These are phyloP conservation scores for Homarus gammarus DNA, from an alignment of 2,888 invertebrate species.

Conservation along the genomic window DNA sequence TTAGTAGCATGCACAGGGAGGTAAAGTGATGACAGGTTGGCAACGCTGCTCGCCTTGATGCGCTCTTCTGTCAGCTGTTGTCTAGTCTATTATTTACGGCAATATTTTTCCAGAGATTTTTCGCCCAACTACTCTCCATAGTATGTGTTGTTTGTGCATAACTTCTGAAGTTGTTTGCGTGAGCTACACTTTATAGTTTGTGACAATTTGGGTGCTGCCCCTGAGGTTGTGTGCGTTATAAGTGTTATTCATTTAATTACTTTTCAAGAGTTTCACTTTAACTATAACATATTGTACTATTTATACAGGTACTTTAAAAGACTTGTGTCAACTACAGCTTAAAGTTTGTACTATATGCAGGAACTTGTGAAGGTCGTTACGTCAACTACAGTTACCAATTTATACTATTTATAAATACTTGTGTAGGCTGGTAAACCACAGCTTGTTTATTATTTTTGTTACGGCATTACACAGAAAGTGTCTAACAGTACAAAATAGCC, in stretches of 20 bases:
- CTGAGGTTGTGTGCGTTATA: too few relatives aligned
- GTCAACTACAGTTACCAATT: neutral
- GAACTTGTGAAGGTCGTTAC: neutral
- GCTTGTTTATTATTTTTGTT: neutral
- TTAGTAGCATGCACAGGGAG: slow-evolving; percentile 22
- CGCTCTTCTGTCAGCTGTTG: neutral
- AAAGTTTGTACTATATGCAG: neutral
- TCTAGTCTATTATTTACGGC: too few relatives aligned
- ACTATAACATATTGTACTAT: neutral
- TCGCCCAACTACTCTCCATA: too few relatives aligned
- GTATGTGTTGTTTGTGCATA: too few relatives aligned
- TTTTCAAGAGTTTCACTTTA: too few relatives aligned
- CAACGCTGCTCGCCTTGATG: neutral
- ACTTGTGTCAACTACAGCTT: neutral
- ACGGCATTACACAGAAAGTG: neutral
- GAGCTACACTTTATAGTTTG: too few relatives aligned
- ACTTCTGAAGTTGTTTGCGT: too few relatives aligned
- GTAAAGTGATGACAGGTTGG: slow-evolving; percentile 43
- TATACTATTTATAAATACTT: neutral
- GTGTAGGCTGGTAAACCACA: neutral
- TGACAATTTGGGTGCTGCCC: too few relatives aligned
- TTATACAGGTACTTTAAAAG: neutral
- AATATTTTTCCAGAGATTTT: too few relatives aligned
- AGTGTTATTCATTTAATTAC: too few relatives aligned
- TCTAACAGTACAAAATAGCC: neutral